Percentiles rank a stretch among this genome's conserved stretches.
Conservation (phyloP, 92 coral and sea anemone species). For the Siderastrea radians region DNA sequence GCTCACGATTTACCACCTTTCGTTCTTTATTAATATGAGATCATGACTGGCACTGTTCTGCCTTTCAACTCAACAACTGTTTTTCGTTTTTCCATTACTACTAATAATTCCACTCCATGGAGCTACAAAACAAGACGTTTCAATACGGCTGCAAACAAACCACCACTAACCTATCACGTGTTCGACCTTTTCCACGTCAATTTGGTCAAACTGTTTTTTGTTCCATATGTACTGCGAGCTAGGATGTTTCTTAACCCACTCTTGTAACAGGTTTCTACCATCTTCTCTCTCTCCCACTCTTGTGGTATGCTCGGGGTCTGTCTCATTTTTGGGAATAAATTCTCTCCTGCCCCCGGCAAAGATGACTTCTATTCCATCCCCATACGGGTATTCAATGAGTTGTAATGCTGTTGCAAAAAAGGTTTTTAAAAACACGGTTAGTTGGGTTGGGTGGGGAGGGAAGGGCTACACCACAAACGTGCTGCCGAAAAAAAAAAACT, state of each 20-base stretch:
- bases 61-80: no score
- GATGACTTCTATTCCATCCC: constrained; percentile 93
- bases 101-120: not conserved
- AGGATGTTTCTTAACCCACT: constrained; percentile 74
- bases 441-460: no score
- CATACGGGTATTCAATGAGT: constrained; percentile 85
- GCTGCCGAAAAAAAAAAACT: no score
- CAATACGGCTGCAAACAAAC: not conserved
- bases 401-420: constrained; percentile 69
- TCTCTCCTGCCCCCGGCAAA: constrained; percentile 89
- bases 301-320: constrained; percentile 77
- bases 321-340: constrained; percentile 71
- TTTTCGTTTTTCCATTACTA: not conserved
- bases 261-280: constrained; percentile 80
- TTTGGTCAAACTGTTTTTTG: constrained; percentile 74
- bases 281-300: constrained; percentile 70
- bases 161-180: constrained; percentile 81
- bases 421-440: constrained; percentile 9
- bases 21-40: no score
- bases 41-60: no score
- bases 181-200: constrained; percentile 82
- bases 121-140: not conserved
- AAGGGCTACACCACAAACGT: no score
- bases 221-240: constrained; percentile 85
- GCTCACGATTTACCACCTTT: no score